A percentile compares a stretch with the other conserved stretches of the same genome.
These are phyloP conservation scores for Luehdorfia chinensis DNA, from an alignment of 1,140 invertebrate species.

Conservation along the genomic window DNA sequence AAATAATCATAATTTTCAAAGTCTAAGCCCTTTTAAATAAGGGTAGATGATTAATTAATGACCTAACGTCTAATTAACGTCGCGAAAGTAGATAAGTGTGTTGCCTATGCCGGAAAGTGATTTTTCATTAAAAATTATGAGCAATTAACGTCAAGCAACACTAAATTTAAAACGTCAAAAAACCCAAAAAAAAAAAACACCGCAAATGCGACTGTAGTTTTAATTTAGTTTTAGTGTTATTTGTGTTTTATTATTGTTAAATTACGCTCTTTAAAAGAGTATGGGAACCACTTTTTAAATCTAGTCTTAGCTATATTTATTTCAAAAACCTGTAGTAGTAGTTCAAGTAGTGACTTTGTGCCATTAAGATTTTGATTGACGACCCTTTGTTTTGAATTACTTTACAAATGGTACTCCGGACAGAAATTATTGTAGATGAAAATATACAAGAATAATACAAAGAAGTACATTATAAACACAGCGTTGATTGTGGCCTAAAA, in stretches of 20 bases:
- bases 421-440: constrained; percentile 15
- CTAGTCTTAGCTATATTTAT: constrained; percentile 60
- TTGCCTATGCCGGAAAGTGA: constrained; percentile 60
- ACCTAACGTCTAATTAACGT: no score
- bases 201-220: constrained; percentile 57
- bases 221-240: constrained; percentile 68
- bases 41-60: no score
- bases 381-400: constrained; percentile 57
- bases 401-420: constrained; percentile 32
- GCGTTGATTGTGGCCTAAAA: background rate
- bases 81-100: constrained; percentile 17
- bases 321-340: constrained; percentile 30
- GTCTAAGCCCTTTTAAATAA: no score
- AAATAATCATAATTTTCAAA: no score
- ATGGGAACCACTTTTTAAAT: constrained; percentile 46
- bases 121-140: constrained; percentile 63
- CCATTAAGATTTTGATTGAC: constrained; percentile 63
- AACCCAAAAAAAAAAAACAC: constrained; percentile 58
- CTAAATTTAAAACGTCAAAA: constrained; percentile 71
- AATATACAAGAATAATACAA: background rate
- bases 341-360: constrained; percentile 49
- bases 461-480: no score
- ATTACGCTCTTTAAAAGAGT: constrained; percentile 37
- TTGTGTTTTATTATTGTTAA: constrained; percentile 65
- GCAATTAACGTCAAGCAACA: constrained; percentile 73